Evolutionary conservation across 2,888 invertebrate species (phyloP), one percentile per base, ranked within the genome.

Genomic region (Caenorhabditis imperialis): DNA sequence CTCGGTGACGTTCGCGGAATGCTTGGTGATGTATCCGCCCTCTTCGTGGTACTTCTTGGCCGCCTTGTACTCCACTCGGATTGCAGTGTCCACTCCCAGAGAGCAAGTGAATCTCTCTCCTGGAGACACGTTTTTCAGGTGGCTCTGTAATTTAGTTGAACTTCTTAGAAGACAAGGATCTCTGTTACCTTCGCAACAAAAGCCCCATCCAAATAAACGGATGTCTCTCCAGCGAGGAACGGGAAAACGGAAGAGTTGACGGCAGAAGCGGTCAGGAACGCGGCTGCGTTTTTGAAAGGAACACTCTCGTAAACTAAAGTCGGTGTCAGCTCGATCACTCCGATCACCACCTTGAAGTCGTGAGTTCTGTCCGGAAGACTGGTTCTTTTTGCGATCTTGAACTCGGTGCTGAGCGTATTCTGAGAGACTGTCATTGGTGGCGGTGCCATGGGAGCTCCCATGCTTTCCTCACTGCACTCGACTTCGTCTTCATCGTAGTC

Each of bases 21-120:
- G 62, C 35, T 80, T 83, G 35, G 70, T 79, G 61, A 83, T 77
- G 22, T 77, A 38, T 44, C 82, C 82, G n/a, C 61, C 82, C 75
- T 83, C 79, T 40, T 88, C 88, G n/a, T 84, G 84, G 70, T 84
- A 87, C 74, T 89, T 88, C 61, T 86, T 84, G 42, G 86, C 83
- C n/a, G 89, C 88, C 61, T 88, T 85, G 82, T 89, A 89, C 14
- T 78, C 84, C 4, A 89, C 84, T 61, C 87, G 84, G 27, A 89
- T 84, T 14, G 88, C 84, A 2, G 88, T 85, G 75, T 90, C 89
- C 6, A 89, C 88, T 42, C 89, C 89, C 42, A 90, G 80, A 3
- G 89, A 88, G 62, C 88, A 86, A 55, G 81, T 54, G 50, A 73
- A 58, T 38, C 88, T 86, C 78, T 89, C 89, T 37, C 84, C 83